Evolutionary conservation across 2,888 invertebrate genomes (phyloP), one percentile per base, ranked within the genome.

Genomic region (Anthrax anthrax): DNA sequence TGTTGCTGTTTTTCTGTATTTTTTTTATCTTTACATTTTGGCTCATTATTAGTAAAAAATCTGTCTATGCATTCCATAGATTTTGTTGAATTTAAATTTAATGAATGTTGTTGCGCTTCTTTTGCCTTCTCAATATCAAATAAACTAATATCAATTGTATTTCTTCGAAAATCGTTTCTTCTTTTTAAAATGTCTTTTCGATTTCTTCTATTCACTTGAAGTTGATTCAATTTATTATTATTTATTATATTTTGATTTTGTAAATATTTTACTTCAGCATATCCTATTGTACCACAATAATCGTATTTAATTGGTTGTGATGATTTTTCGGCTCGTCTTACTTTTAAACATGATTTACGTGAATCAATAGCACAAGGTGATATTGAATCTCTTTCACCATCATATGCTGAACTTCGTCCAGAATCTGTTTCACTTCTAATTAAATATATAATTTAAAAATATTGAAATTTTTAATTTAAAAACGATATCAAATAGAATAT

Each of bases 101-200:
- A 4, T 12, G 12, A 12, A n/a, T n/a, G n/a, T 12, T 32, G 12
- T 32, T 32, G 29, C 9, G 12, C 13, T 32, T 47, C 37, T 37
- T 48, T 39, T 3, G 52, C 55, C 29, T 47, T 51, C 38, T 50
- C 46, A 27, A 54, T 32, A 46, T 55, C 55, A 19, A 51, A 51
- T 2, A 47, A 40, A 39, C 51, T 51, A 0, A 54, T 51, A 42
- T 53, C 54, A 34, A 55, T 54, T n/a, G 55, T 55, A 42, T 53
- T 53, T 19, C 55, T 37, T 29, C 55, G 49, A 12, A 41, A 48
- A 39, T 49, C 47, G 37, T 47, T 47, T 36, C 46, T 49, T 27
- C 46, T 39, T 44, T 47, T 50, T 39, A 44, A 29, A 8, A 47
- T 38, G 18, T 43, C 39, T 34, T 50, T 47, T 41, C 34, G 42